These are phyloP conservation scores for Amiota minor DNA, from an alignment of 2,888 invertebrate species.

Conservation along the genomic window DNA sequence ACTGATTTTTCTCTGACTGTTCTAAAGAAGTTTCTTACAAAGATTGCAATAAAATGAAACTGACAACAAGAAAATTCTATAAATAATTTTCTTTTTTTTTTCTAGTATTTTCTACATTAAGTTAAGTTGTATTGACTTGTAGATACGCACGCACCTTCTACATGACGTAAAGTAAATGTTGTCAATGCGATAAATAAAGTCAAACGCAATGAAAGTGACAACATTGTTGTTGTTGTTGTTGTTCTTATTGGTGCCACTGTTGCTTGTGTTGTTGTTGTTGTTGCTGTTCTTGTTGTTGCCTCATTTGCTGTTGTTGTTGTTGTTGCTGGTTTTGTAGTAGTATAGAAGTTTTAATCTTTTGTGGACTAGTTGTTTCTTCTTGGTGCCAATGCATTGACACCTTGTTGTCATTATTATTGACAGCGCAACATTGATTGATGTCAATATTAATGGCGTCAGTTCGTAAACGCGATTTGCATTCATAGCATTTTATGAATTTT, in stretches of 20 bases:
- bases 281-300: conserved; percentile 37
- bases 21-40: too few relatives aligned
- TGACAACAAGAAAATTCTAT: too few relatives aligned
- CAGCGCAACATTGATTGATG: conserved; percentile 25
- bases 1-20: too few relatives aligned
- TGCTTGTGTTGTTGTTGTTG: conserved; percentile 18
- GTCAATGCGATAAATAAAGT: conserved; percentile 69
- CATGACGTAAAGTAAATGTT: conserved; percentile 54
- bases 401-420: conserved; percentile 31
- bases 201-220: conserved; percentile 51
- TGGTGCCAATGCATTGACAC: conserved; percentile 19
- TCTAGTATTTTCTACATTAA: too few relatives aligned
- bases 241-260: neutral
- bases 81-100: too few relatives aligned
- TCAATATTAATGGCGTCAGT: conserved; percentile 26
- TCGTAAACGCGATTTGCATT: conserved; percentile 40
- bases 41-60: too few relatives aligned
- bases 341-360: conserved; percentile 21
- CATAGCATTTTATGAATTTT: conserved; percentile 45
- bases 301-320: conserved; percentile 33
- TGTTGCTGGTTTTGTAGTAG: conserved; percentile 37
- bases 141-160: conserved; percentile 63
- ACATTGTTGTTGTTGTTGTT: conserved; percentile 37
- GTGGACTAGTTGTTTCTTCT: conserved; percentile 30
- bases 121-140: too few relatives aligned